Evolutionary conservation across 2,888 invertebrate species (phyloP), one percentile per base, ranked within the genome.

Genomic region (Aspidiotus rigidus): DNA sequence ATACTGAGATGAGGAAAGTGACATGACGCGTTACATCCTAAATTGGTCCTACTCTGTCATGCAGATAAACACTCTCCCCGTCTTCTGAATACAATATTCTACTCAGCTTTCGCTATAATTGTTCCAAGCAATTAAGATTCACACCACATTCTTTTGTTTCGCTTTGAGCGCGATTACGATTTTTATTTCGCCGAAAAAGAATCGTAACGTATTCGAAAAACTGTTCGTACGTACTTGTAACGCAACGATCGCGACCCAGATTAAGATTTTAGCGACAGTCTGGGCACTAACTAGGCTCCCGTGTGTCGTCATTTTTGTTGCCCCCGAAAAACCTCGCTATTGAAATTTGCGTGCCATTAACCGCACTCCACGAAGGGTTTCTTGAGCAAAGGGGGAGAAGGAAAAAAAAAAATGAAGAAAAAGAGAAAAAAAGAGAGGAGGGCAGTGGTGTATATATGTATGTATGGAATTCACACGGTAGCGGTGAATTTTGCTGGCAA

Each of bases 291-390:
- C 64, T 64, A 64, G 64, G 64, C 64, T 64, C 64, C 64, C 64
- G 64, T 64, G 64, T 64, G 64, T 64, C 64, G 64, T 64, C 64
- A 64, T 64, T 64, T 64, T 64, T 64, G 64, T 55, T 28, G 64
- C 54, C 64, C 64, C 64, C 64, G 64, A 64, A 64, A 28, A 64
- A 55, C 64, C 64, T 55, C 64, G 54, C 64, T 54, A 40, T 55
- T 55, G 64, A 64, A 64, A 64, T 64, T 64, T 64, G 53, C 64
- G 64, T 64, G 64, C 64, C 64, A 64, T 64, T 64, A 64, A 64
- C 64, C 64, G 64, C 55, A 64, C 64, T 64, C 64, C 55, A 55
- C 55, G 55, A 64, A 64, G 49, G 49, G 49, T 49, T 49, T 49
- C 49, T 49, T 49, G 40, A 55, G 62, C 39, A 28, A 49, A 62